Percentiles rank a stretch among this genome's conserved stretches.
Evolutionary conservation across 1,140 invertebrate genomes (phyloP).

Genomic region (Chelonus insularis): DNA sequence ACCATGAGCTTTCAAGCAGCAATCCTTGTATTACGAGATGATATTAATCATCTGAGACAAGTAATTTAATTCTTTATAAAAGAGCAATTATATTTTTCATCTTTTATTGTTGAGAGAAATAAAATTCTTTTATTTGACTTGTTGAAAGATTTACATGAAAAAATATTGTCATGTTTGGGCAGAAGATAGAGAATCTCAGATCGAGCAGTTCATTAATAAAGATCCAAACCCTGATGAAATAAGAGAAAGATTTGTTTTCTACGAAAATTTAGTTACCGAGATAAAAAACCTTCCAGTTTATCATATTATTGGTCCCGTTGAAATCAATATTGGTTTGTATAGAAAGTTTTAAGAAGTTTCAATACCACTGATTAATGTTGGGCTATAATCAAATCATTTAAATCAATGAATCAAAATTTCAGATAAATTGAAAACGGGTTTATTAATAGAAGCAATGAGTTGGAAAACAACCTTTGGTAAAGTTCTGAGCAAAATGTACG

Average conservation of each 20-base stretch:
- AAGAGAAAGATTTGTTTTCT: slow-evolving; percentile 72
- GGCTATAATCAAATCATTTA: no score
- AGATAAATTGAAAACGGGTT: slow-evolving; percentile 72
- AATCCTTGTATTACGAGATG: slow-evolving; percentile 67
- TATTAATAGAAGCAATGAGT: slow-evolving; percentile 70
- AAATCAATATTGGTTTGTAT: slow-evolving; percentile 66
- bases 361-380: slow-evolving; percentile 3
- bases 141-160: slow-evolving; percentile 7
- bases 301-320: slow-evolving; percentile 69
- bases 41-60: slow-evolving; percentile 56
- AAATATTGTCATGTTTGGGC: slow-evolving; percentile 71
- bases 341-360: slow-evolving; percentile 28
- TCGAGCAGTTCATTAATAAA: slow-evolving; percentile 70
- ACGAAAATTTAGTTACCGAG: slow-evolving; percentile 67
- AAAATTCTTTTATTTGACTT: background rate
- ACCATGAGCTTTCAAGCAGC: slow-evolving; percentile 73
- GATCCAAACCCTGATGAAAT: slow-evolving; percentile 75
- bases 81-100: background rate
- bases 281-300: slow-evolving; percentile 66
- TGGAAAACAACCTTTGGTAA: slow-evolving; percentile 73
- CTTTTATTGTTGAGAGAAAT: slow-evolving; percentile 15
- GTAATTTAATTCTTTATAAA: slow-evolving; percentile 31
- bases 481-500: slow-evolving; percentile 65
- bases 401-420: no score
- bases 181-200: slow-evolving; percentile 67